These are phyloP conservation scores for Synanthedon formicaeformis DNA, from an alignment of 2,888 invertebrate species.

Conservation along the genomic window DNA sequence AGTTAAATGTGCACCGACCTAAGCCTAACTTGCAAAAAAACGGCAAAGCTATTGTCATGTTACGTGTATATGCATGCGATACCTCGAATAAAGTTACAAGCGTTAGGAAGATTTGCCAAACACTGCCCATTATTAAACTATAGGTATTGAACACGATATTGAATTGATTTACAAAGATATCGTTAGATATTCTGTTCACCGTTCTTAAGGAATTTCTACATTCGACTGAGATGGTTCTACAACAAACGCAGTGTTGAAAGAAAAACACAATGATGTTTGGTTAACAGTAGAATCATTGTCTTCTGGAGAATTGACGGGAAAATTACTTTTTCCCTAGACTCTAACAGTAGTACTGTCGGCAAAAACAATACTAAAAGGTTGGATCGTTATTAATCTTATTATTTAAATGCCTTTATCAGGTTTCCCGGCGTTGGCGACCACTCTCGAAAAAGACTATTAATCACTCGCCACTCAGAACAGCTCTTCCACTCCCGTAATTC, in stretches of 20 bases:
- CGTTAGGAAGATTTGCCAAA: constrained; percentile 10
- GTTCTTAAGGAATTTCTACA: background rate
- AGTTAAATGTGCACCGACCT: constrained; percentile 18
- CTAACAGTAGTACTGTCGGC: too few species aligned
- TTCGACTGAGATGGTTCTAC: background rate
- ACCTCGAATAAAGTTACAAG: constrained; percentile 25
- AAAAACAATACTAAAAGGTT: too few species aligned
- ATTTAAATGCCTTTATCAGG: too few species aligned
- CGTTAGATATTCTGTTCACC: background rate
- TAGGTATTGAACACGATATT: background rate
- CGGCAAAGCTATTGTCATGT: constrained; percentile 23
- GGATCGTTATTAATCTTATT: too few species aligned
- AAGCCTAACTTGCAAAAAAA: constrained; percentile 21
- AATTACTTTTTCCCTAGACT: too few species aligned
- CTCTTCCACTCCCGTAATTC: too few species aligned
- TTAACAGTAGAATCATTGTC: too few species aligned
- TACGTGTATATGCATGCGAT: constrained; percentile 15
- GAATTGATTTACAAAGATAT: background rate
- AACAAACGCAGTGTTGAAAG: background rate
- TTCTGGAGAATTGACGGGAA: too few species aligned
- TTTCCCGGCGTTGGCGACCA: too few species aligned
- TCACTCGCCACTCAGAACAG: too few species aligned
- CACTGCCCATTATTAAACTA: background rate
- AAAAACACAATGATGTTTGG: background rate
- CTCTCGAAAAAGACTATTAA: too few species aligned